Evolutionary conservation across 2,113 vertebrate species (phyloP).

Genomic region (Corythoichthys haematopterus): DNA sequence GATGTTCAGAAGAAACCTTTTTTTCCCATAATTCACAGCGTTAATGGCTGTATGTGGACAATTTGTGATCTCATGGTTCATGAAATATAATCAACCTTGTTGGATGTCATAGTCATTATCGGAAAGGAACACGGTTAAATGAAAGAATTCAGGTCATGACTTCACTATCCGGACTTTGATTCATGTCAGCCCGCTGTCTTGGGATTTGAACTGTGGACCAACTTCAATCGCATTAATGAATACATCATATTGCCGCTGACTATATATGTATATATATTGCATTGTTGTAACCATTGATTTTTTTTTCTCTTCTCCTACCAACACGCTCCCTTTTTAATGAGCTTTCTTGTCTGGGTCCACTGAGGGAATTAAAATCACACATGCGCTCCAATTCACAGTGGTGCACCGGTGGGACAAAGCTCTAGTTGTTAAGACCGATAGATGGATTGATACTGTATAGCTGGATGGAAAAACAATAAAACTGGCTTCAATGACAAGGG

Average conservation of each 20-base stretch:
- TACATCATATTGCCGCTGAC: constrained; percentile 53
- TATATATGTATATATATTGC: constrained; percentile 38
- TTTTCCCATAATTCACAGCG: constrained; percentile 20
- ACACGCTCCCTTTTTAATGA: constrained; percentile 59
- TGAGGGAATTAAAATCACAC: constrained; percentile 39
- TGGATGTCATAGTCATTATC: constrained; percentile 50
- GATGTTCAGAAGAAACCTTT: neutral
- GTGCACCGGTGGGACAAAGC: neutral
- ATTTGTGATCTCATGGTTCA: constrained; percentile 16
- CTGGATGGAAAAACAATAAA: neutral
- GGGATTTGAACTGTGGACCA: constrained; percentile 58
- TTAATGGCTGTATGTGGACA: constrained; percentile 34
- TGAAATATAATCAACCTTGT: constrained; percentile 31
- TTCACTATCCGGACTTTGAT: constrained; percentile 43
- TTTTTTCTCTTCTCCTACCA: constrained; percentile 6
- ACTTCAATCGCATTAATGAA: constrained; percentile 67
- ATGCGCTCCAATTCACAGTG: constrained; percentile 15
- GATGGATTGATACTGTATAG: neutral
- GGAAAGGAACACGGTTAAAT: constrained; percentile 46
- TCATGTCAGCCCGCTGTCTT: constrained; percentile 41
- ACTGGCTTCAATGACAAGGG: neutral
- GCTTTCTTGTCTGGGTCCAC: constrained; percentile 22
- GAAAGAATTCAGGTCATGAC: constrained; percentile 54
- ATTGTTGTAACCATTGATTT: constrained; percentile 63
- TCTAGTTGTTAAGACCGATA: neutral